These are phyloP conservation scores for Caenorhabditis sp. DNA, from an alignment of 2,888 invertebrate genomes.

Conservation along the genomic window DNA sequence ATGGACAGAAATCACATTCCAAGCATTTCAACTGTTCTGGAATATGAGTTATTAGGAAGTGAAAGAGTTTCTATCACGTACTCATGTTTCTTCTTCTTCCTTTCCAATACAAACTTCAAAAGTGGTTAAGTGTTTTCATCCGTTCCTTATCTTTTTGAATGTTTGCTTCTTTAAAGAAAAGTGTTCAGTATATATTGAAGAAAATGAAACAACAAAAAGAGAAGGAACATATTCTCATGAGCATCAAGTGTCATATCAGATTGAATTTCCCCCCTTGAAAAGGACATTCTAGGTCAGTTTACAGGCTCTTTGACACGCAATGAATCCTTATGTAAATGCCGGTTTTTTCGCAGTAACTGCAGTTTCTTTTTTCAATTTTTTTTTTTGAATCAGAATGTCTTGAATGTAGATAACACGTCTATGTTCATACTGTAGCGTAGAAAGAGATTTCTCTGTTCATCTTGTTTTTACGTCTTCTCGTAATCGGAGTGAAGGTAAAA, in stretches of 20 bases:
- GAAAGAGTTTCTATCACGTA: not conserved
- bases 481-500: too few relatives aligned
- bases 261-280: slow-evolving; percentile 53
- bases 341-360: too few relatives aligned
- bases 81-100: slow-evolving; percentile 28
- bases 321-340: not conserved
- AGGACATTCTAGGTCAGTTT: slow-evolving; percentile 23
- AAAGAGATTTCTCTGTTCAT: too few relatives aligned
- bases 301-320: slow-evolving; percentile 48
- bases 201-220: not conserved
- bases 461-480: too few relatives aligned
- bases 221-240: slow-evolving; percentile 33
- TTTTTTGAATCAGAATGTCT: too few relatives aligned
- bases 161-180: not conserved
- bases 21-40: slow-evolving; percentile 7
- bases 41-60: slow-evolving; percentile 2
- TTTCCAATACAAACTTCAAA: not conserved
- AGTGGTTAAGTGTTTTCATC: not conserved
- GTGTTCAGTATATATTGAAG: slow-evolving; percentile 13
- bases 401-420: too few relatives aligned
- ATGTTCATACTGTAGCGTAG: too few relatives aligned
- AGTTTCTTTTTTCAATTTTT: too few relatives aligned
- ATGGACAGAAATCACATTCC: slow-evolving; percentile 9
- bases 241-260: slow-evolving; percentile 51
- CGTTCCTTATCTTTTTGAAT: slow-evolving; percentile 3